Conservation (phyloP, 2,888 invertebrate species). For the Thereva nobilitata region DNA sequence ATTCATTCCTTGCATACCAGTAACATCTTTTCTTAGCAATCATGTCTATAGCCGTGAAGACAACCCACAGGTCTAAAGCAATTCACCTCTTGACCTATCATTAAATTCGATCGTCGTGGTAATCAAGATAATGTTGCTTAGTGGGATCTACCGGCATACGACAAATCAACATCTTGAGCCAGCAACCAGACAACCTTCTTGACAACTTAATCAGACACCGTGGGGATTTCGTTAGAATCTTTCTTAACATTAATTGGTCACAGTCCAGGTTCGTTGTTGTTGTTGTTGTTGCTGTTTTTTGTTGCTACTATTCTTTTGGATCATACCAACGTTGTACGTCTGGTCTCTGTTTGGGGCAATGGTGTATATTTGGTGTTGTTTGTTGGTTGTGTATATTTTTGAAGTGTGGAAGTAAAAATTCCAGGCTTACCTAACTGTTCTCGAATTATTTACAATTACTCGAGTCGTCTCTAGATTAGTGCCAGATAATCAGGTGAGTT, state of each 20-base stretch:
- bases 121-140: neutral
- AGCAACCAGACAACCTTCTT: neutral
- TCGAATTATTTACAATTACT: constrained; percentile 8
- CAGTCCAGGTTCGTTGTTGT: neutral
- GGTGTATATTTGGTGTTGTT: neutral
- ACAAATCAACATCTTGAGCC: constrained; percentile 2
- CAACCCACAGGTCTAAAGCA: constrained; percentile 4
- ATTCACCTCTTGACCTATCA: constrained; percentile 4
- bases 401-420: neutral
- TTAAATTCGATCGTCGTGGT: neutral
- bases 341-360: neutral
- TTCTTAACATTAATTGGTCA: constrained; percentile 6
- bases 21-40: too few relatives aligned
- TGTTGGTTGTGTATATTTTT: neutral
- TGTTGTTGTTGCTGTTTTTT: neutral
- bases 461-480: constrained; percentile 2
- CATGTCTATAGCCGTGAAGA: neutral
- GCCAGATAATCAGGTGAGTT: constrained; percentile 4
- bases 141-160: neutral
- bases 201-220: constrained; percentile 8
- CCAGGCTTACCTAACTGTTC: neutral
- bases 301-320: neutral
- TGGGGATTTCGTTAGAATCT: neutral
- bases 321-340: neutral
- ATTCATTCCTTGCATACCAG: too few relatives aligned